These are phyloP conservation scores for Nesogale talazaci DNA, from an alignment of 2,113 vertebrate genomes.

Conservation along the genomic window DNA sequence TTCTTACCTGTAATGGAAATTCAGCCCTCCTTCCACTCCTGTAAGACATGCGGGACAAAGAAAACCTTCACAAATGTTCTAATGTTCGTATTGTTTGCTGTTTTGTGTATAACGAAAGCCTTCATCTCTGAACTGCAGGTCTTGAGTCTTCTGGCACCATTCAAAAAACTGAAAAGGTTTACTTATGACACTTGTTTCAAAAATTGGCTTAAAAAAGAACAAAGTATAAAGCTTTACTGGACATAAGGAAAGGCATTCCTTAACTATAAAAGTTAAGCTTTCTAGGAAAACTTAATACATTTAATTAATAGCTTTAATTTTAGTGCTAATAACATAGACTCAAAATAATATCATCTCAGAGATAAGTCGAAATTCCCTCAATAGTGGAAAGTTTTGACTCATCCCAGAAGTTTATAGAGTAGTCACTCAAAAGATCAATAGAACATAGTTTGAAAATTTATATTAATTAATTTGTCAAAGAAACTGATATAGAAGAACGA, in stretches of 20 bases:
- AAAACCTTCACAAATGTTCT: not conserved
- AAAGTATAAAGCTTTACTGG: not conserved
- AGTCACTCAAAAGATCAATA: not conserved
- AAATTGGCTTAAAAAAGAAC: too few relatives aligned
- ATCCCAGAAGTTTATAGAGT: conserved; percentile 9
- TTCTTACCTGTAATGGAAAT: too few relatives aligned
- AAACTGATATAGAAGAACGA: not conserved
- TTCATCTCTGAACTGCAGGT: not conserved
- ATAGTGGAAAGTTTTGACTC: not conserved
- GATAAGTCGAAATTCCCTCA: not conserved
- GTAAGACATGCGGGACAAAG: not conserved
- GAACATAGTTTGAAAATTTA: not conserved
- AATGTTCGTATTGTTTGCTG: not conserved
- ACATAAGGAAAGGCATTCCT: not conserved
- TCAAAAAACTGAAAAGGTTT: not conserved
- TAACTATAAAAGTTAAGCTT: not conserved
- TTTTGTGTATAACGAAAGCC: not conserved
- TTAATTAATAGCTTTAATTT: not conserved
- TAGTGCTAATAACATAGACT: not conserved
- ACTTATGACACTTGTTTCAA: not conserved
- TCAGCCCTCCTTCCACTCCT: not conserved
- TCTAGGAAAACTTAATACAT: not conserved
- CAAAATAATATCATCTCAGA: not conserved
- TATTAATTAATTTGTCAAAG: not conserved
- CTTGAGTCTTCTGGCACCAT: not conserved